Conservation (phyloP, 1,140 invertebrate species). For the Orius laevigatus region DNA sequence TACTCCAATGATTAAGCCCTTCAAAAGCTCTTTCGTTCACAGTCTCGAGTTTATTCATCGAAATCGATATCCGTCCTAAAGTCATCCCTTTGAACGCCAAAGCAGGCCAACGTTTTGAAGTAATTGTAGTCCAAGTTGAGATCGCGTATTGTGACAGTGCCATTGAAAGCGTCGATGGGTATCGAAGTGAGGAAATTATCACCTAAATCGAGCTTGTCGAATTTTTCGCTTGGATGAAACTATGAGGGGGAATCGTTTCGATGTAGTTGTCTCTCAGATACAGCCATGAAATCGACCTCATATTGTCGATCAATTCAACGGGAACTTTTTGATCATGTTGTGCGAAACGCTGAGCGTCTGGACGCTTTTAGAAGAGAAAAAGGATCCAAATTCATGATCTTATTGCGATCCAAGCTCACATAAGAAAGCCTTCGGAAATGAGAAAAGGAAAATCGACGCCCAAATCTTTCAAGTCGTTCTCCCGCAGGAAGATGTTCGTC, state of each 20-base stretch:
- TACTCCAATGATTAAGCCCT: slow-evolving; percentile 57
- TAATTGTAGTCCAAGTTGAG: slow-evolving; percentile 66
- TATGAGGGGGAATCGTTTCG: slow-evolving; percentile 37
- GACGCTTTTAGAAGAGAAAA: slow-evolving; percentile 40
- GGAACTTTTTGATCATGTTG: slow-evolving; percentile 51
- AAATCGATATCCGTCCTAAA: slow-evolving; percentile 56
- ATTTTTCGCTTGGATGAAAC: slow-evolving; percentile 37
- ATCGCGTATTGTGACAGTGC: slow-evolving; percentile 54
- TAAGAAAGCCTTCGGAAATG: slow-evolving; percentile 44
- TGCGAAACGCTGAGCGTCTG: slow-evolving; percentile 56
- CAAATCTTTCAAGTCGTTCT: slow-evolving; percentile 58
- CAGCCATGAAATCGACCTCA: slow-evolving; percentile 30
- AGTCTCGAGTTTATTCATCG: slow-evolving; percentile 51
- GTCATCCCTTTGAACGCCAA: slow-evolving; percentile 48
- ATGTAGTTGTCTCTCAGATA: slow-evolving; percentile 67
- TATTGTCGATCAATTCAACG: slow-evolving; percentile 22
- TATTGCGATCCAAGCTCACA: slow-evolving; percentile 58
- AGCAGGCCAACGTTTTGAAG: slow-evolving; percentile 40
- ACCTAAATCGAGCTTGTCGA: slow-evolving; percentile 69
- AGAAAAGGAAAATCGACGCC: slow-evolving; percentile 27
- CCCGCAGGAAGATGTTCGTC: slow-evolving; percentile 59
- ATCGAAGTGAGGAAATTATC: slow-evolving; percentile 54
- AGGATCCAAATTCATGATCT: slow-evolving; percentile 39
- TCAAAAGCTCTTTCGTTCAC: slow-evolving; percentile 52
- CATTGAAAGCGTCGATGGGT: slow-evolving; percentile 41